phyloP scores from a whole-genome alignment of 2,113 vertebrate genomes.

The Garra rufa region DNA sequence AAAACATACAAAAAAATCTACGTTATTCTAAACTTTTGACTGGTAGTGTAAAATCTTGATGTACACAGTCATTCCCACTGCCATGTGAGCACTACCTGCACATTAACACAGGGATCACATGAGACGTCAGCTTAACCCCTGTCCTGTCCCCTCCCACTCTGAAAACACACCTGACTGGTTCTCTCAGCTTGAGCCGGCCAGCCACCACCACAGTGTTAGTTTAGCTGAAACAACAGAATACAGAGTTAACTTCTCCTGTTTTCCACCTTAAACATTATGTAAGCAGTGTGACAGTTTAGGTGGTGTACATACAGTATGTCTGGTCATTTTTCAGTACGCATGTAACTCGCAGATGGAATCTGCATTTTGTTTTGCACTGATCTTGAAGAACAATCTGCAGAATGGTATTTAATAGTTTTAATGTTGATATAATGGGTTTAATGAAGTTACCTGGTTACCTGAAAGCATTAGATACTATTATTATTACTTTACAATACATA shows the following conservation, averaged over 20 bases:
- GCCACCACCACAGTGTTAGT: conserved; percentile 31
- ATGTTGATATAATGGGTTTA: not conserved
- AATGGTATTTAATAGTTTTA: not conserved
- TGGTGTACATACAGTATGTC: conserved; percentile 33
- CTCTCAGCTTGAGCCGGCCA: conserved; percentile 44
- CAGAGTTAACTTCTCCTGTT: conserved; percentile 9
- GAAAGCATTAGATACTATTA: not conserved
- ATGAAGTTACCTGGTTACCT: not conserved
- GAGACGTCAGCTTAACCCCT: conserved; percentile 60
- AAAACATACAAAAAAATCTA: not conserved
- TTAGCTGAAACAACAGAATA: conserved; percentile 51
- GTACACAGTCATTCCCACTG: conserved; percentile 24
- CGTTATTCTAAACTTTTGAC: not conserved
- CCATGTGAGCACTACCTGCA: conserved; percentile 59
- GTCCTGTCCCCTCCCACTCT: not conserved
- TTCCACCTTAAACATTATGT: not conserved
- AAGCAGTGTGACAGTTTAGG: conserved; percentile 13
- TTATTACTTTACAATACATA: not conserved
- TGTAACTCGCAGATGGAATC: not conserved
- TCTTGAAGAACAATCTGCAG: not conserved
- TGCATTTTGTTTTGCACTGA: not conserved
- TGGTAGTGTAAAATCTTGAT: not conserved
- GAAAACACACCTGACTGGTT: conserved; percentile 70
- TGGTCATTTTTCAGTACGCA: conserved; percentile 19
- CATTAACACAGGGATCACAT: conserved; percentile 66